These are phyloP conservation scores for Tetrapedia diversipes DNA, from an alignment of 2,888 invertebrate genomes.

Conservation along the genomic window DNA sequence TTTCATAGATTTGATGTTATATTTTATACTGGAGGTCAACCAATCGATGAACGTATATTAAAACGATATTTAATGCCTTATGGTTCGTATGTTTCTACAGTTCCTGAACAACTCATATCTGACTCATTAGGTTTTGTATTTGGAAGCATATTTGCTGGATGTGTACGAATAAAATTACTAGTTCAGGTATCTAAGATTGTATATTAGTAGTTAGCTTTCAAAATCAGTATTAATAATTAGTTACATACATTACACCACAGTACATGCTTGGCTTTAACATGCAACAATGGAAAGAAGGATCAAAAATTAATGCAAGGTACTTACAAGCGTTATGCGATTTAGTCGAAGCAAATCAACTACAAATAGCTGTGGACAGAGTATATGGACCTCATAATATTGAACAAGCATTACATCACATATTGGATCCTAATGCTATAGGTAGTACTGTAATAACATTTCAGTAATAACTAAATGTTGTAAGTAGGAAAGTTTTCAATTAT, in stretches of 20 bases:
- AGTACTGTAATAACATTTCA: constrained; percentile 84
- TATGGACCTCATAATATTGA: constrained; percentile 83
- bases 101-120: constrained; percentile 83
- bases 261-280: constrained; percentile 79
- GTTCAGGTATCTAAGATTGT: constrained; percentile 80
- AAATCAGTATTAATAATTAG: constrained; percentile 41
- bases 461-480: constrained; percentile 66
- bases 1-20: constrained; percentile 82
- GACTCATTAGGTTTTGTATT: constrained; percentile 84
- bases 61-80: constrained; percentile 78
- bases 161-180: constrained; percentile 81
- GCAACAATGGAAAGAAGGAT: constrained; percentile 79
- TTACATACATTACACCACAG: constrained; percentile 74
- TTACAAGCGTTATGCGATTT: constrained; percentile 82
- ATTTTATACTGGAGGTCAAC: constrained; percentile 83
- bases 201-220: background rate
- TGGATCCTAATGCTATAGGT: constrained; percentile 82
- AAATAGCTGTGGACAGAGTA: constrained; percentile 85
- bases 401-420: constrained; percentile 82
- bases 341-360: constrained; percentile 84
- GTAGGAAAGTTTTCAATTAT: constrained; percentile 18
- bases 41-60: constrained; percentile 78
- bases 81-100: constrained; percentile 84
- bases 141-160: constrained; percentile 83
- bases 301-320: constrained; percentile 75